Conservation (phyloP, 2,113 vertebrate genomes). For the Turnix velox region DNA sequence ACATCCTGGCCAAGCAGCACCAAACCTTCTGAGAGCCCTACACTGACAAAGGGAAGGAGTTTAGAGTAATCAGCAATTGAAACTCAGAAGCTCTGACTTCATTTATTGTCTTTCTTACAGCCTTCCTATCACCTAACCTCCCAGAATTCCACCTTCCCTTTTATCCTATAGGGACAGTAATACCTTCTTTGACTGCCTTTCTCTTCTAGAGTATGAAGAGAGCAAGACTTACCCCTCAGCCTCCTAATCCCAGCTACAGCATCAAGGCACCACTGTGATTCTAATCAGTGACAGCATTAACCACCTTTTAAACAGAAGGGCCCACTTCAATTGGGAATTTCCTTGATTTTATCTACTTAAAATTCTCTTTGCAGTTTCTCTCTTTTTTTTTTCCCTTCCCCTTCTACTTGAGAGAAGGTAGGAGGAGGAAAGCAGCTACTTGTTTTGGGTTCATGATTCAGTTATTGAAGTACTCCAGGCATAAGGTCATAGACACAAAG, state of each 20-base stretch:
- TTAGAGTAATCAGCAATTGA: background rate
- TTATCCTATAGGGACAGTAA: background rate
- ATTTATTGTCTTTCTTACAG: background rate
- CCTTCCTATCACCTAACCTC: background rate
- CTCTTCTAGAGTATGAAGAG: background rate
- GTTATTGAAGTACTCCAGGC: background rate
- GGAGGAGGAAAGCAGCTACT: background rate
- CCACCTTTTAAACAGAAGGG: background rate
- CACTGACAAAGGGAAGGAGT: background rate
- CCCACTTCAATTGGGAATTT: background rate
- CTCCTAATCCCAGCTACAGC: background rate
- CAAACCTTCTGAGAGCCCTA: background rate
- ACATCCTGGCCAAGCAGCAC: background rate
- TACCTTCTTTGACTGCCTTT: conserved; percentile 11
- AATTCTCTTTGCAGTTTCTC: background rate
- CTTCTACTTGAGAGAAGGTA: background rate
- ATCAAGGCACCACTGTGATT: background rate
- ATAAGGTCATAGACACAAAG: background rate
- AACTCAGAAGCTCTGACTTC: background rate
- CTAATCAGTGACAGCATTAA: background rate
- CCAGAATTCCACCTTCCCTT: background rate
- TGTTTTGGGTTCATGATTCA: background rate
- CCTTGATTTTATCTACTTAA: conserved; percentile 25
- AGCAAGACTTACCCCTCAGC: background rate
- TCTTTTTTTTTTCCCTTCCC: background rate